These are phyloP conservation scores for Sycophila texana DNA, from an alignment of 2,888 invertebrate genomes.

Conservation along the genomic window DNA sequence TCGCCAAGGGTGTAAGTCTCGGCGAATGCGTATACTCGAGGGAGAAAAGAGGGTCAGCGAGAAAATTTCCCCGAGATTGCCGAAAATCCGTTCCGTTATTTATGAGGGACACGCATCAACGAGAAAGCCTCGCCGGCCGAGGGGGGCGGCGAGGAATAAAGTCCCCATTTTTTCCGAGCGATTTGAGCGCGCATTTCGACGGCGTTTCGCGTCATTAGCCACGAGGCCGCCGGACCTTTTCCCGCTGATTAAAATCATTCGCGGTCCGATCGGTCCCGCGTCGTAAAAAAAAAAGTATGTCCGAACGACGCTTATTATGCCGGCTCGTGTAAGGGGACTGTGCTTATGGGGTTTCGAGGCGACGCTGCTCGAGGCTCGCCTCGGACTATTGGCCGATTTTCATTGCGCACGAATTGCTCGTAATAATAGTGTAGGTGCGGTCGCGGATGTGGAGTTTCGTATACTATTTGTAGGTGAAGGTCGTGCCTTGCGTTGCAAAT, in stretches of 20 bases:
- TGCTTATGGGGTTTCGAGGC: not conserved
- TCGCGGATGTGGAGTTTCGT: too few relatives aligned
- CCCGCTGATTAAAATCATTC: conserved; percentile 49
- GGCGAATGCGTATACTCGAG: too few relatives aligned
- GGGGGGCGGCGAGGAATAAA: conserved; percentile 25
- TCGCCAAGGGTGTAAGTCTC: too few relatives aligned
- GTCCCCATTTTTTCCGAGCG: conserved; percentile 44
- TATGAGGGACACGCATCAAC: conserved; percentile 30
- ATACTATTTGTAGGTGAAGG: too few relatives aligned
- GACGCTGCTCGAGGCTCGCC: not conserved
- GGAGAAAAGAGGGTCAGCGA: not conserved
- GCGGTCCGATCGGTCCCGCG: not conserved
- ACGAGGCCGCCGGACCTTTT: not conserved
- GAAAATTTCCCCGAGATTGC: conserved; percentile 13
- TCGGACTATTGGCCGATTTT: too few relatives aligned
- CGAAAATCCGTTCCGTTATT: conserved; percentile 39
- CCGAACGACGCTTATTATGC: not conserved
- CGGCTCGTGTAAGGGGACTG: not conserved
- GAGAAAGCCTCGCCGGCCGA: conserved; percentile 27
- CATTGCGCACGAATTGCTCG: not conserved
- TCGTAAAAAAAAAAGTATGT: conserved; percentile 28
- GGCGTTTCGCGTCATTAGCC: conserved; percentile 46
- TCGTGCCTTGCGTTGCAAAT: too few relatives aligned
- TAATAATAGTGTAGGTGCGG: too few relatives aligned
- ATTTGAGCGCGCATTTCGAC: conserved; percentile 3